Evolutionary conservation across 2,113 vertebrate genomes (phyloP).

Genomic region (Oreocharis arfaki): DNA sequence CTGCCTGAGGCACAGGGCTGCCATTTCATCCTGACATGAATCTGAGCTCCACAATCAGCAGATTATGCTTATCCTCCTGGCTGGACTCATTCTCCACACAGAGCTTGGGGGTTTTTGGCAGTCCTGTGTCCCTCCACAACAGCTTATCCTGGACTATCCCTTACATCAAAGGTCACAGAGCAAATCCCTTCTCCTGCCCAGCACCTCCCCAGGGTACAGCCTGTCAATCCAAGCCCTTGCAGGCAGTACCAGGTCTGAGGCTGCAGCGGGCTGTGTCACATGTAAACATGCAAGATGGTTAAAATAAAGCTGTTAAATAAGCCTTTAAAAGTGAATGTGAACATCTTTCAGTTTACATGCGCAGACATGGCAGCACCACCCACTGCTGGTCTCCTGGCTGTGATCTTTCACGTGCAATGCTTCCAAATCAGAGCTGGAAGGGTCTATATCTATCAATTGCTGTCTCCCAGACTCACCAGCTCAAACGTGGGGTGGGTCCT

Average conservation of each 20-base stretch:
- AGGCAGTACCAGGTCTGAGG: not conserved
- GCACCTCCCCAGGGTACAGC: not conserved
- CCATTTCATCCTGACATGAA: not conserved
- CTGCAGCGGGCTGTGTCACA: not conserved
- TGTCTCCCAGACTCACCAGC: not conserved
- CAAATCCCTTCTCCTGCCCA: not conserved
- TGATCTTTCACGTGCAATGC: not conserved
- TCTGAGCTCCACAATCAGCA: not conserved
- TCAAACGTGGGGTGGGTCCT: not conserved
- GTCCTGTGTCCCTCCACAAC: not conserved
- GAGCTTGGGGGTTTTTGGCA: not conserved
- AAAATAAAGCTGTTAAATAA: not conserved
- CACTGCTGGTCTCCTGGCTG: not conserved
- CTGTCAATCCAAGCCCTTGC: not conserved
- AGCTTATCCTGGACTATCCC: not conserved
- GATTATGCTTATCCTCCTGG: not conserved
- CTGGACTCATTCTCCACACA: not conserved
- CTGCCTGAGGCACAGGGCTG: not conserved
- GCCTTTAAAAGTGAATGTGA: not conserved
- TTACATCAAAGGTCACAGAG: not conserved
- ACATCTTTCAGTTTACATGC: not conserved
- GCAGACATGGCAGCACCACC: not conserved
- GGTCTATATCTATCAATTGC: not conserved
- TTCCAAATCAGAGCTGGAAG: not conserved
- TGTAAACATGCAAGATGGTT: not conserved